Evolutionary conservation across 2,113 vertebrate genomes (phyloP), one percentile per base, ranked within the genome.

Genomic region (Motacilla alba): DNA sequence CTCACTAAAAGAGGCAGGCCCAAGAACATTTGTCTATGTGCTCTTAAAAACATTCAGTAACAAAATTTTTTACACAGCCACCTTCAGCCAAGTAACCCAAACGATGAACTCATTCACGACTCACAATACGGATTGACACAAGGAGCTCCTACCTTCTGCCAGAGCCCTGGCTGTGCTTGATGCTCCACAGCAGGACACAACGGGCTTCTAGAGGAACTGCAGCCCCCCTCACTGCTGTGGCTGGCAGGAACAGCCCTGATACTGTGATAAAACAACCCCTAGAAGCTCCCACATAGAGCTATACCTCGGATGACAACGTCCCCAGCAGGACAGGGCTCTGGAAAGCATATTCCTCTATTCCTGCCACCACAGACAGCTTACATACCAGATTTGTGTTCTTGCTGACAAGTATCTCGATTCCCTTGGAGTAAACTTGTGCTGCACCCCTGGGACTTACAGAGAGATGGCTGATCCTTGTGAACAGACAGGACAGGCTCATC

Each of bases 111-210:
- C 26, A 3, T 11, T 41, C 22, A 26, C 10, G 18, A 66, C 0
- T 1, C 69, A 11, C 2, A 0, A 64, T 5, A 22, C 18, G 31
- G 73, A 62, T 33, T 63, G 43, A 70, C 3, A 2, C 0, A 0
- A 43, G 44, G 37, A 62, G 52, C 30, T 87, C 50, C 37, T 6
- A 11, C 43, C 26, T 58, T 58, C 52, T 74, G 68, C n/a, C 59
- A 83, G 67, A 87, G 52, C 39, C 59, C 31, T 19, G 46, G 19
- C 8, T 18, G 67, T n/a, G 24, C 17, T 13, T 41, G 22, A 52
- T 67, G 63, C n/a, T 80, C 28, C 55, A 47, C 2, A 52, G 44
- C 5, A 3, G 49, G 37, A 89, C 3, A 56, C 21, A 49, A 18
- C 0, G 12, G 8, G 31, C 12, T 74, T 62, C n/a, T 9, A 17